phyloP scores from a whole-genome alignment of 2,797 vertebrate species.

The Tapera naevia region DNA sequence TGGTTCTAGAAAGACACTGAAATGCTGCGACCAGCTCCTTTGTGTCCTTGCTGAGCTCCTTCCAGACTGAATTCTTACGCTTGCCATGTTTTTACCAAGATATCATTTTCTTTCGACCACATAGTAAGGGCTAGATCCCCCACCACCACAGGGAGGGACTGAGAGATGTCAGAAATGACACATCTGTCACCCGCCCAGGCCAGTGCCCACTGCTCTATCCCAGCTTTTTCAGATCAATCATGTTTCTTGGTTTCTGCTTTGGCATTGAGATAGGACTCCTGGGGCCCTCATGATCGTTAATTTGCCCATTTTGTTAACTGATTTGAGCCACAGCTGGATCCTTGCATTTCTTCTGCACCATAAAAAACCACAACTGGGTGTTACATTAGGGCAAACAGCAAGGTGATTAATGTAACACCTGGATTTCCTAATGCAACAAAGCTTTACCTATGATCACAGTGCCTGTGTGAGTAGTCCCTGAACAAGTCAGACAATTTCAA shows the following conservation, averaged over 20 bases:
- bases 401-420: background rate
- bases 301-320: background rate
- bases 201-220: background rate
- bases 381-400: background rate
- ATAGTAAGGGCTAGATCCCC: background rate
- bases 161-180: background rate
- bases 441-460: background rate
- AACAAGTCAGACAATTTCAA: background rate
- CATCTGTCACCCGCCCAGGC: background rate
- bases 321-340: background rate
- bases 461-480: background rate
- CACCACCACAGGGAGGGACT: background rate
- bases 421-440: background rate
- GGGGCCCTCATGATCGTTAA: background rate
- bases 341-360: background rate
- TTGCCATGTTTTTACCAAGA: background rate
- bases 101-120: background rate
- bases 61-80: background rate
- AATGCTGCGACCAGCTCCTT: background rate
- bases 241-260: background rate
- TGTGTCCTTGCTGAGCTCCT: background rate
- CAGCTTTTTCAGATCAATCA: background rate
- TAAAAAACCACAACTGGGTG: background rate
- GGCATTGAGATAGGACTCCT: background rate
- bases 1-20: background rate